These are phyloP conservation scores for Dromiciops gliroides DNA, from an alignment of 2,113 vertebrate species.

Conservation along the genomic window DNA sequence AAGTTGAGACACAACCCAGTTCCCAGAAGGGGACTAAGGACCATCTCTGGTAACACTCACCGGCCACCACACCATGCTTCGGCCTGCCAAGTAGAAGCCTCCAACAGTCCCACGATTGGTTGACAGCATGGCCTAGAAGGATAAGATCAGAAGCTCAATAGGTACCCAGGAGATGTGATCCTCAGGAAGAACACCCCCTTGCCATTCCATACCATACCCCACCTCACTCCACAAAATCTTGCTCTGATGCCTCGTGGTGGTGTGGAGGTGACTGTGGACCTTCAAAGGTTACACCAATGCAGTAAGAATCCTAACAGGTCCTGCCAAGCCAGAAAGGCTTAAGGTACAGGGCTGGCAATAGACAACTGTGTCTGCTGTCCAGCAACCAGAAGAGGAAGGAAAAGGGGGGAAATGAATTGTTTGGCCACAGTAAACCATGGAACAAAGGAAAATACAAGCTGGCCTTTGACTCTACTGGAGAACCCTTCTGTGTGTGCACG, in stretches of 20 bases:
- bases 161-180: not conserved
- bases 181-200: not conserved
- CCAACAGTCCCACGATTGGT: slow-evolving; percentile 93
- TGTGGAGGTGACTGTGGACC: not conserved
- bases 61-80: slow-evolving; percentile 96
- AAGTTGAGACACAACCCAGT: not conserved
- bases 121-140: slow-evolving; percentile 91
- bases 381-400: too few species aligned
- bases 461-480: too few species aligned
- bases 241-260: not conserved
- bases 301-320: not conserved
- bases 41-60: slow-evolving; percentile 84
- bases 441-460: too few species aligned
- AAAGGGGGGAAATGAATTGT: too few species aligned
- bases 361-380: too few species aligned
- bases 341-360: not conserved
- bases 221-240: not conserved
- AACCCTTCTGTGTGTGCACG: too few species aligned
- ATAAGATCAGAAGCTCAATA: not conserved
- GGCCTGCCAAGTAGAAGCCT: slow-evolving; percentile 94
- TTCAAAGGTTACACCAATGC: not conserved
- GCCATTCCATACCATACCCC: not conserved
- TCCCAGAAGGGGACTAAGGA: not conserved
- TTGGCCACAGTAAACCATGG: too few species aligned
- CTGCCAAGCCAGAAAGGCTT: not conserved